A percentile compares a stretch with the other conserved stretches of the same genome.
phyloP scores from a whole-genome alignment of 53 echinoderm and acorn worm species.

The Paracentrotus lividus region DNA sequence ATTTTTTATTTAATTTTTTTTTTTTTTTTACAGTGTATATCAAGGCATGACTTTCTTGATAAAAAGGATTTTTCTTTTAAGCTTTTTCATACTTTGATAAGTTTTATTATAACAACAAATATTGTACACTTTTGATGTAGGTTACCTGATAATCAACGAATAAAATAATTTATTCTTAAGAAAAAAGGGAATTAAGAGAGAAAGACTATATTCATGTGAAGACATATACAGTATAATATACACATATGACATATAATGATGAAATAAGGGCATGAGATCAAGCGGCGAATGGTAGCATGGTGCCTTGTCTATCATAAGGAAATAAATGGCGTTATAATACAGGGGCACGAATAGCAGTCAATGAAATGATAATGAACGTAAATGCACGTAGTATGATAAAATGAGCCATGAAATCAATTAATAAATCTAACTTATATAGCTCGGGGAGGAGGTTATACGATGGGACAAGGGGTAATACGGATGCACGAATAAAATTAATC shows the following conservation, averaged over 20 bases:
- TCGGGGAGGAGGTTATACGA: background rate
- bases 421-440: slow-evolving; percentile 44
- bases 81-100: too few relatives aligned
- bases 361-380: slow-evolving; percentile 34
- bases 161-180: too few relatives aligned
- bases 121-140: too few relatives aligned
- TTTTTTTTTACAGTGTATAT: too few relatives aligned
- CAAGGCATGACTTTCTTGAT: too few relatives aligned
- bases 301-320: background rate
- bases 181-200: too few relatives aligned
- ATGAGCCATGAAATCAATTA: slow-evolving; percentile 9
- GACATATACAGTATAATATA: background rate
- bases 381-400: background rate
- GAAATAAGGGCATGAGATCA: background rate
- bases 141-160: too few relatives aligned
- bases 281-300: slow-evolving; percentile 18
- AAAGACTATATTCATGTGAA: too few relatives aligned
- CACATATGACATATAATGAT: slow-evolving; percentile 2
- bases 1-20: too few relatives aligned
- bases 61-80: too few relatives aligned
- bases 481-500: slow-evolving; percentile 42
- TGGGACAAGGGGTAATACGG: slow-evolving; percentile 43
- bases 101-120: too few relatives aligned
- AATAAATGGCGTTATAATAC: background rate
- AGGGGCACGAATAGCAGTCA: background rate